Evolutionary conservation across 2,888 invertebrate species (phyloP).

Genomic region (Drosophila flavopinicola): DNA sequence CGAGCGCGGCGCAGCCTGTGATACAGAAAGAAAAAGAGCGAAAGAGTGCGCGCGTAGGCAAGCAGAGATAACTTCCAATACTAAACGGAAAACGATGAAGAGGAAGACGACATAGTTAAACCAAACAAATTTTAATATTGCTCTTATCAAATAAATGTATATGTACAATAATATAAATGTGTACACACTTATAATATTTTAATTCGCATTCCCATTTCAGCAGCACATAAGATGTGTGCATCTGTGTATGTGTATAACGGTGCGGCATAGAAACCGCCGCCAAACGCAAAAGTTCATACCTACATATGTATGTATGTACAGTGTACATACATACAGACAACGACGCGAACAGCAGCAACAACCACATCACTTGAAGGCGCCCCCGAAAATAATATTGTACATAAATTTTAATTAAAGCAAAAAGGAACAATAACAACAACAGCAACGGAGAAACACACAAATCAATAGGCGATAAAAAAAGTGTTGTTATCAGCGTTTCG

Average conservation of each 20-base stretch:
- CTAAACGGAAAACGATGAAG: constrained; percentile 18
- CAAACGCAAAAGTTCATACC: constrained; percentile 45
- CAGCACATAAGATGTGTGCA: constrained; percentile 64
- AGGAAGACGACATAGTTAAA: constrained; percentile 24
- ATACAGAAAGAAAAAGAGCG: constrained; percentile 60
- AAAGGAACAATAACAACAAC: constrained; percentile 30
- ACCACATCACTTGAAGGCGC: constrained; percentile 48
- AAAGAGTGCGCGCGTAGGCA: constrained; percentile 53
- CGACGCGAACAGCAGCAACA: constrained; percentile 23
- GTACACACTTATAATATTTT: constrained; percentile 34
- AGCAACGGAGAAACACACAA: constrained; percentile 51
- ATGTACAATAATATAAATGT: not conserved
- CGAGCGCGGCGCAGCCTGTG: too few species aligned
- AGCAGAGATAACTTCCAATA: constrained; percentile 42
- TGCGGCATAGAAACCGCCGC: constrained; percentile 74
- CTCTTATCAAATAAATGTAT: constrained; percentile 38
- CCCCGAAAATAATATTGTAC: constrained; percentile 61
- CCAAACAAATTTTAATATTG: constrained; percentile 43
- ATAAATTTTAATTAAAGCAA: constrained; percentile 70
- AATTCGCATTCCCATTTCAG: constrained; percentile 52
- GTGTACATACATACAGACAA: constrained; percentile 30
- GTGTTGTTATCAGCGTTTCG: constrained; percentile 68
- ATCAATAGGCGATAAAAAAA: constrained; percentile 76
- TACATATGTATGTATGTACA: constrained; percentile 13
- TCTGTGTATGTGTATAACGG: constrained; percentile 47